Percentiles rank a stretch among this genome's conserved stretches.
Evolutionary conservation across 2,113 vertebrate species (phyloP).

Genomic region (Cephalopterus ornatus): DNA sequence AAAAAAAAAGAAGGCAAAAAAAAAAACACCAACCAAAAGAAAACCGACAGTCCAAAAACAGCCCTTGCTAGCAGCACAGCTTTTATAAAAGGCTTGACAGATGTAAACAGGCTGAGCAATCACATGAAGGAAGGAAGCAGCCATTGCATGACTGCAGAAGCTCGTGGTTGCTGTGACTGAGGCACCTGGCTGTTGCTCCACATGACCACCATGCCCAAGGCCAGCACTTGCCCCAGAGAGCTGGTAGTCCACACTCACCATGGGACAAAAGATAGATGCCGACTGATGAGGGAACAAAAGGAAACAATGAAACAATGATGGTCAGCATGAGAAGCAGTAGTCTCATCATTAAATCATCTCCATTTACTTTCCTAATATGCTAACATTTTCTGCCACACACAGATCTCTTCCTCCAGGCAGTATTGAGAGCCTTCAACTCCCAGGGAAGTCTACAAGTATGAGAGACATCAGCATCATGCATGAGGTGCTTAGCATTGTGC

Average conservation of each 20-base stretch:
- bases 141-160: background rate
- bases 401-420: conserved; percentile 48
- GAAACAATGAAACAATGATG: conserved; percentile 54
- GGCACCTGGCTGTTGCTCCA: background rate
- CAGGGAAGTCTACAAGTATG: conserved; percentile 18
- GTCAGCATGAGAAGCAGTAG: conserved; percentile 43
- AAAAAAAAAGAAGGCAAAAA: background rate
- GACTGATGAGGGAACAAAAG: background rate
- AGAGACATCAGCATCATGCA: conserved; percentile 36
- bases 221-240: background rate
- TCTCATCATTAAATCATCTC: conserved; percentile 58
- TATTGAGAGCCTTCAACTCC: conserved; percentile 42
- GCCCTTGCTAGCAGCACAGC: conserved; percentile 57
- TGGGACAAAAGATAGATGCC: background rate
- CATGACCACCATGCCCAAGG: background rate
- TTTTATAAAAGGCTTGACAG: conserved; percentile 71
- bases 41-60: background rate
- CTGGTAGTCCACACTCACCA: background rate
- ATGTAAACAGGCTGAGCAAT: conserved; percentile 64
- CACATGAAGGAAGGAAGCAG: background rate
- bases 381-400: conserved; percentile 63
- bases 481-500: conserved; percentile 45
- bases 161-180: background rate
- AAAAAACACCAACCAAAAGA: background rate
- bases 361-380: conserved; percentile 59